Conservation (phyloP, 2,888 invertebrate genomes). For the Clunio marinus region DNA sequence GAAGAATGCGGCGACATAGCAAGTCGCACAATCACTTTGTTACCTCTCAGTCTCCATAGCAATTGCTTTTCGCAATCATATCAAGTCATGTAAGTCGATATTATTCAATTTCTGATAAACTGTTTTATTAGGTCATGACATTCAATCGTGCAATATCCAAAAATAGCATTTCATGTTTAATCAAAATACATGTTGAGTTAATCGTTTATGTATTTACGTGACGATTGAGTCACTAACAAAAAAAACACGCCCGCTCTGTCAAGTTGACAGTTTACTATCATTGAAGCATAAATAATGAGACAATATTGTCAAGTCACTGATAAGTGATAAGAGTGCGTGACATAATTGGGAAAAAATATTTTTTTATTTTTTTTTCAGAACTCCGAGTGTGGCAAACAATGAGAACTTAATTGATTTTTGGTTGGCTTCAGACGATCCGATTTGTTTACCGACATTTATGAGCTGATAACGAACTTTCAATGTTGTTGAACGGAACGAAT, state of each 20-base stretch:
- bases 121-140: constrained; percentile 1
- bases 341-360: not conserved
- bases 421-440: not conserved
- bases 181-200: too few relatives aligned
- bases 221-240: too few relatives aligned
- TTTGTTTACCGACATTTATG: constrained; percentile 13
- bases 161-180: not conserved
- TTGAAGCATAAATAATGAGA: constrained; percentile 1
- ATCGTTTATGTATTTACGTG: too few relatives aligned
- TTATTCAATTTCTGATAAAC: not conserved
- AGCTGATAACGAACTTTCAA: not conserved
- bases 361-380: not conserved
- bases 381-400: not conserved
- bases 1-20: too few relatives aligned
- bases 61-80: not conserved
- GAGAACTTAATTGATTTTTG: constrained; percentile 9
- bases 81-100: not conserved
- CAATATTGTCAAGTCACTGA: not conserved
- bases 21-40: too few relatives aligned
- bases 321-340: not conserved
- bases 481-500: not conserved
- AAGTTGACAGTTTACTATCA: too few relatives aligned
- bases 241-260: too few relatives aligned
- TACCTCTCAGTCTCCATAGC: not conserved
- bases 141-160: not conserved